Evolutionary conservation across 1,140 invertebrate genomes (phyloP).

Genomic region (Leptonema lineaticorne): DNA sequence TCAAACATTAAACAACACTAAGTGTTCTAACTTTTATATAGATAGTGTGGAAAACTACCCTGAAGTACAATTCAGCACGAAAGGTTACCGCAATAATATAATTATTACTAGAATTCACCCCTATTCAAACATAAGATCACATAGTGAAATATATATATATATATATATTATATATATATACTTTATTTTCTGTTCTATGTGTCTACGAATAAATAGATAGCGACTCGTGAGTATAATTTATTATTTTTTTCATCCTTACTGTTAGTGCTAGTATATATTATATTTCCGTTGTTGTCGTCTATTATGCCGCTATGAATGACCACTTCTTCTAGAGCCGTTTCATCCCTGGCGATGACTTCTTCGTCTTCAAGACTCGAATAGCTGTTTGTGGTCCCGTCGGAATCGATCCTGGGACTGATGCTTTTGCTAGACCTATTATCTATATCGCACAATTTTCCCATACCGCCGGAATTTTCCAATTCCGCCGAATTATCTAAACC

Average conservation of each 20-base stretch:
- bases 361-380: constrained; percentile 40
- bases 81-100: no score
- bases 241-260: constrained; percentile 14
- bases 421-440: constrained; percentile 32
- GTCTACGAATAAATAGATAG: no score
- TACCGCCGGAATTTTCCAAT: constrained; percentile 38
- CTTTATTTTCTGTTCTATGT: no score
- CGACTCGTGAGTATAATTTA: not conserved
- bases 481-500: constrained; percentile 21
- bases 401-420: constrained; percentile 23
- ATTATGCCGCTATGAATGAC: constrained; percentile 42
- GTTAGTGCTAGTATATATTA: constrained; percentile 24
- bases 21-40: no score
- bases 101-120: no score
- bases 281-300: constrained; percentile 40
- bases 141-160: no score
- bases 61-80: no score
- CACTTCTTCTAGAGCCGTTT: constrained; percentile 34
- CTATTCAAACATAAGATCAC: not conserved
- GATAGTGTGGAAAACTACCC: no score
- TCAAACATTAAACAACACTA: no score
- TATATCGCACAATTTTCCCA: constrained; percentile 20
- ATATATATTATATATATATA: constrained; percentile 1
- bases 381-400: constrained; percentile 36
- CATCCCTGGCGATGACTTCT: constrained; percentile 35